Conservation (phyloP, 2,888 invertebrate genomes). For the Dicycla oo region DNA sequence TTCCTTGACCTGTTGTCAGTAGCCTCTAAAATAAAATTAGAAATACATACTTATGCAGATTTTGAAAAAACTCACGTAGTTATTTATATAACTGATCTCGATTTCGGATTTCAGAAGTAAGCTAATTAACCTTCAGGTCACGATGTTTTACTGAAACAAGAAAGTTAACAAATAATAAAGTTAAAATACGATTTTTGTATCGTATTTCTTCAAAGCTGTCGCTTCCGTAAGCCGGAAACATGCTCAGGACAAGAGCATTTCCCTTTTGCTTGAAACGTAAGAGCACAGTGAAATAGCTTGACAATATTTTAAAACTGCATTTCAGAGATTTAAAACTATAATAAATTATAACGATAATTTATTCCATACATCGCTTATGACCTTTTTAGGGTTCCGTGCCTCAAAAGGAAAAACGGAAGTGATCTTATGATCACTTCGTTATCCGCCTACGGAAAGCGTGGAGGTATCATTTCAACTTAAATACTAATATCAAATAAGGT, state of each 20-base stretch:
- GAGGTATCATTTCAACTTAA: too few relatives aligned
- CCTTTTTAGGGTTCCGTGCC: background rate
- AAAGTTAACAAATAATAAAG: slow-evolving; percentile 20
- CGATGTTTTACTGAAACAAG: background rate
- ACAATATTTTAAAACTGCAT: slow-evolving; percentile 39
- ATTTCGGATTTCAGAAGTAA: background rate
- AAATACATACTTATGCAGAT: background rate
- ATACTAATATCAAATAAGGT: background rate
- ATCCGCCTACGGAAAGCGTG: background rate
- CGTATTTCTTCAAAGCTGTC: slow-evolving; percentile 55
- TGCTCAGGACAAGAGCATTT: slow-evolving; percentile 55
- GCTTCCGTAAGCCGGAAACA: slow-evolving; percentile 49
- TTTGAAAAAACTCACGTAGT: background rate
- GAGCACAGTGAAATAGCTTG: slow-evolving; percentile 20
- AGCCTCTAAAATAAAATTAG: background rate
- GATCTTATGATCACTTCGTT: background rate
- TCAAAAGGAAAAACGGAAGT: background rate
- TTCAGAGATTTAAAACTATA: background rate
- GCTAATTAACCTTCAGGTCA: background rate
- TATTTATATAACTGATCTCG: background rate
- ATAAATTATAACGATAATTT: slow-evolving; percentile 6
- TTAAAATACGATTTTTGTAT: slow-evolving; percentile 18
- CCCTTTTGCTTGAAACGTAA: slow-evolving; percentile 44
- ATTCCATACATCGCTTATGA: background rate
- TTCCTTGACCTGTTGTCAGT: background rate